A percentile compares a stretch with the other conserved stretches of the same genome.
phyloP scores from a whole-genome alignment of 2,797 vertebrate genomes.

The Taenioides sp. region DNA sequence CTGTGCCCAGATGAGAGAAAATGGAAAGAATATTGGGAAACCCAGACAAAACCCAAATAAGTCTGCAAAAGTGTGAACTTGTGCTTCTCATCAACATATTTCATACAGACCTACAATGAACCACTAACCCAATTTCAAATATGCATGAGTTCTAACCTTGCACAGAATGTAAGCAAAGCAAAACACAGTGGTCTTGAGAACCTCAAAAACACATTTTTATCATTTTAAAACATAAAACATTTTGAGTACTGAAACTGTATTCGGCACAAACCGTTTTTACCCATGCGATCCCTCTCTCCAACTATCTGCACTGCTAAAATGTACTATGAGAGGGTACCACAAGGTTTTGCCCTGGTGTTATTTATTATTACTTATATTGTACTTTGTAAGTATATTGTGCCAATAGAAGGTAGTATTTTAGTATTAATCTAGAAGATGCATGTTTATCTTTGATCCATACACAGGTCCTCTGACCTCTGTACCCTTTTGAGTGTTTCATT shows the following conservation, averaged over 20 bases:
- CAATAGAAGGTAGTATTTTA: not conserved
- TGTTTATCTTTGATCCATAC: constrained; percentile 36
- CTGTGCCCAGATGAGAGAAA: constrained; percentile 22
- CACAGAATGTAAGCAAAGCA: not conserved
- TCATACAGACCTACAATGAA: not conserved
- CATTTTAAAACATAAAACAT: not conserved
- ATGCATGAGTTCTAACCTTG: not conserved
- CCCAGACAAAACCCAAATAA: constrained; percentile 48
- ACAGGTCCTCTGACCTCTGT: constrained; percentile 32
- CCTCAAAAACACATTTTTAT: not conserved
- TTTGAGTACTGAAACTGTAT: not conserved
- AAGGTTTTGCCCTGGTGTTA: not conserved
- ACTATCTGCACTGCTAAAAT: not conserved
- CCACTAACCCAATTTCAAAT: not conserved
- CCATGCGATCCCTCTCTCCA: not conserved
- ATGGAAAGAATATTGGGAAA: constrained; percentile 44
- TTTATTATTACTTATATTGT: not conserved
- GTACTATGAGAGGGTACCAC: not conserved
- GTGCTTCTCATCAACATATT: constrained; percentile 29
- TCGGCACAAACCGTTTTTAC: not conserved
- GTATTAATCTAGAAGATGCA: not conserved
- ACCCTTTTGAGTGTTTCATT: constrained; percentile 29
- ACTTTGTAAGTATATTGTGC: not conserved
- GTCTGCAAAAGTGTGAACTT: constrained; percentile 37
- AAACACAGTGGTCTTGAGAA: not conserved